These are phyloP conservation scores for Limnodromus scolopaceus DNA, from an alignment of 2,797 vertebrate genomes.

Conservation along the genomic window DNA sequence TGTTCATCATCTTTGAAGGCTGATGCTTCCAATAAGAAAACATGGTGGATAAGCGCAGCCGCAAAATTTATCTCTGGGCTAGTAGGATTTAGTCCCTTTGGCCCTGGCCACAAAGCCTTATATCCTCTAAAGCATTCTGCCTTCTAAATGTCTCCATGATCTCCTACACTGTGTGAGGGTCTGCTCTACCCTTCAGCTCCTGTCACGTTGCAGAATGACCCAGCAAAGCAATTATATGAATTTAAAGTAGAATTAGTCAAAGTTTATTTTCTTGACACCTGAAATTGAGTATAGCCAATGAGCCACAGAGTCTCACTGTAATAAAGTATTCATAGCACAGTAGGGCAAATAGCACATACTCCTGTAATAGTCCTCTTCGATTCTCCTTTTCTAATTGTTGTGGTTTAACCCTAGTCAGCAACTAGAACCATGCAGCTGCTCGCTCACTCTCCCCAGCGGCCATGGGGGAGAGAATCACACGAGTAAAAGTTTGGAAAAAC, in stretches of 20 bases:
- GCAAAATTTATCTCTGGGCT: not conserved
- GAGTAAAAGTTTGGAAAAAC: not conserved
- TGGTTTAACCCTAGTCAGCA: not conserved
- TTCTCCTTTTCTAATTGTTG: not conserved
- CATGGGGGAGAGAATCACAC: not conserved
- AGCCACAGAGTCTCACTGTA: not conserved
- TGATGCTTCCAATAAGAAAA: not conserved
- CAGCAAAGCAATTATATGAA: not conserved
- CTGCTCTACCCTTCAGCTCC: not conserved
- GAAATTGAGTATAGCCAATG: accelerated
- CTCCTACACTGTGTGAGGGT: not conserved
- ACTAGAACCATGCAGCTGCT: not conserved
- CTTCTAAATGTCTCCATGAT: not conserved
- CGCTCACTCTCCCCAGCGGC: not conserved
- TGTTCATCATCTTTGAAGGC: not conserved
- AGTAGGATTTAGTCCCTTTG: not conserved
- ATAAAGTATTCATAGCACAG: not conserved
- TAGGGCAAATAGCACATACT: not conserved
- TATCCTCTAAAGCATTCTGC: not conserved
- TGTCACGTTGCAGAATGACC: not conserved
- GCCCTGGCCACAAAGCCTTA: not conserved
- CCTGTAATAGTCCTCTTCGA: not conserved
- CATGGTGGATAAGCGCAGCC: accelerated
- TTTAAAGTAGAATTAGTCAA: not conserved
- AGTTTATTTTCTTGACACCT: not conserved